phyloP scores from a whole-genome alignment of 53 echinoderm and acorn worm genomes.

The Paelopatides confundens region DNA sequence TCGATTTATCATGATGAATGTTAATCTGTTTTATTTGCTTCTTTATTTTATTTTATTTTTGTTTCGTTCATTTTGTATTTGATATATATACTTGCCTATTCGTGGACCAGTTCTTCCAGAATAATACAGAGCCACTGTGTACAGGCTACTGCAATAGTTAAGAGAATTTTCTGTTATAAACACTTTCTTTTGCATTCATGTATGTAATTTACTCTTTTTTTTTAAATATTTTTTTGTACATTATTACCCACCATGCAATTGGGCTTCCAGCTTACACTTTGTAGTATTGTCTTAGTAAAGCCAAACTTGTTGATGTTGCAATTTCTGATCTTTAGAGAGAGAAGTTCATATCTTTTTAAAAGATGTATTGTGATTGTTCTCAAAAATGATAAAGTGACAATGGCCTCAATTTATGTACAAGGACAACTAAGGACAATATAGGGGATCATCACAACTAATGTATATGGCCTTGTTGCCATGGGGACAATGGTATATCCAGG shows the following conservation, averaged over 20 bases:
- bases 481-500: too few relatives aligned
- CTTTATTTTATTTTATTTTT: not conserved
- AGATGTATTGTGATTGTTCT: too few relatives aligned
- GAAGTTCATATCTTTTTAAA: too few relatives aligned
- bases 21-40: not conserved
- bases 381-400: too few relatives aligned
- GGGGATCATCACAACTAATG: too few relatives aligned
- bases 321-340: too few relatives aligned
- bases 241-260: conserved; percentile 1
- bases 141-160: conserved; percentile 7
- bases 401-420: too few relatives aligned
- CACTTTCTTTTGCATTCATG: not conserved
- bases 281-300: too few relatives aligned
- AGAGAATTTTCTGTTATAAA: not conserved
- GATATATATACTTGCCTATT: conserved; percentile 1
- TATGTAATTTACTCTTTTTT: not conserved
- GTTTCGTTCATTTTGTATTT: not conserved
- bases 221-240: not conserved
- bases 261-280: not conserved
- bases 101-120: conserved; percentile 11
- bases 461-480: too few relatives aligned
- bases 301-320: too few relatives aligned
- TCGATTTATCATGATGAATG: not conserved
- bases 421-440: too few relatives aligned
- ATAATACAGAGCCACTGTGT: not conserved